Conservation (phyloP, 2,888 invertebrate species). For the Xiphydria camelus region DNA sequence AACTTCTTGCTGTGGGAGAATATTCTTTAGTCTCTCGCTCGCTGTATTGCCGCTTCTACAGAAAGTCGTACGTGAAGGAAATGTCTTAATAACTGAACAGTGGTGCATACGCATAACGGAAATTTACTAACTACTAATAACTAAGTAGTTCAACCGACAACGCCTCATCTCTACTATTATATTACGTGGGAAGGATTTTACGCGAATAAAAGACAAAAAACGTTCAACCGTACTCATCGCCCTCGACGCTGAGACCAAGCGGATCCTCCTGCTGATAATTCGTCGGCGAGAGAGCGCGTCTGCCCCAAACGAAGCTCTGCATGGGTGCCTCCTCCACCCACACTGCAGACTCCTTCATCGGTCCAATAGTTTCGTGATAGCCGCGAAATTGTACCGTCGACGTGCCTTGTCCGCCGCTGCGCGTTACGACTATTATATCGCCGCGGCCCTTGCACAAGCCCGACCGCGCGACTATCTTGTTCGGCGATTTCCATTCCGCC, state of each 20-base stretch:
- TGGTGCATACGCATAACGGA: too few species aligned
- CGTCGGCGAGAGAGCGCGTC: slow-evolving; percentile 82
- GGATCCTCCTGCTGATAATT: slow-evolving; percentile 91
- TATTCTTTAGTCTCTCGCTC: too few species aligned
- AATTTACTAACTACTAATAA: too few species aligned
- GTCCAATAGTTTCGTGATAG: slow-evolving; percentile 86
- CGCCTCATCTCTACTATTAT: too few species aligned
- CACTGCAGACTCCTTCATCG: slow-evolving; percentile 95
- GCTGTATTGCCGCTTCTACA: too few species aligned
- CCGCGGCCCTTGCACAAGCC: slow-evolving; percentile 90
- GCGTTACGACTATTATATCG: slow-evolving; percentile 88
- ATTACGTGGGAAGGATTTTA: too few species aligned
- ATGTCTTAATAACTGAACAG: too few species aligned
- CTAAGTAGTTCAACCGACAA: too few species aligned
- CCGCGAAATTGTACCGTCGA: slow-evolving; percentile 89
- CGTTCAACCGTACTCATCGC: slow-evolving; percentile 70
- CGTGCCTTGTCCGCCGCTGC: slow-evolving; percentile 83
- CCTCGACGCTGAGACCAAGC: slow-evolving; percentile 89
- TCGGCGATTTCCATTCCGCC: slow-evolving; percentile 97
- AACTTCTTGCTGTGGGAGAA: slow-evolving; percentile 70
- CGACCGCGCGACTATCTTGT: slow-evolving; percentile 95
- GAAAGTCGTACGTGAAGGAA: too few species aligned
- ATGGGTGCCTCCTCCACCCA: slow-evolving; percentile 97
- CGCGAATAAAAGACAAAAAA: too few species aligned
- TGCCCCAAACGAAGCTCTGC: slow-evolving; percentile 79